Conservation (phyloP, 2,888 invertebrate genomes). For the Ferrisia virgata region DNA sequence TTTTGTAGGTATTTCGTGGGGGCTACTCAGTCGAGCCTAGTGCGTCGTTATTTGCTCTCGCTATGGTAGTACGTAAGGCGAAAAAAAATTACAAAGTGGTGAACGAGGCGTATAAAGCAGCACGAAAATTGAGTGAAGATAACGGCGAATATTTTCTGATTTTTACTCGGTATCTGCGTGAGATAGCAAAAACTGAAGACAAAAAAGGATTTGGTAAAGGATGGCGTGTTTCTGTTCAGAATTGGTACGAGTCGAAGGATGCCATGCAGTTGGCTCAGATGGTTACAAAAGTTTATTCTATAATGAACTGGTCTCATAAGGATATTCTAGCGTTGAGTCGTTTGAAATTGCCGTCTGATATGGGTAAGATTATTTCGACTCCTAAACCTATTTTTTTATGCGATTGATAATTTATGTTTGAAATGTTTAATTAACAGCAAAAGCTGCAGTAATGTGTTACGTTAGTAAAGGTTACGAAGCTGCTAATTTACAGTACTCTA, state of each 20-base stretch:
- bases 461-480: not conserved
- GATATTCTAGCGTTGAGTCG: constrained; percentile 44
- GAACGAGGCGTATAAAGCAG: constrained; percentile 39
- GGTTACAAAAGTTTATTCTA: constrained; percentile 16
- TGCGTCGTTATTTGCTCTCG: constrained; percentile 31
- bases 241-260: constrained; percentile 46
- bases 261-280: constrained; percentile 36
- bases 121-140: constrained; percentile 36
- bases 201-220: constrained; percentile 42
- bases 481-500: not conserved
- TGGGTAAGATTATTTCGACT: constrained; percentile 43
- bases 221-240: constrained; percentile 38
- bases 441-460: constrained; percentile 27
- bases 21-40: constrained; percentile 29
- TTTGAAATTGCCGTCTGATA: constrained; percentile 29
- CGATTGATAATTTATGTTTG: no score
- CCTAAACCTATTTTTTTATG: no score
- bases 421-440: not conserved
- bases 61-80: constrained; percentile 24
- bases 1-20: constrained; percentile 1
- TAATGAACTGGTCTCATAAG: constrained; percentile 42
- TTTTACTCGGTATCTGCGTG: constrained; percentile 24
- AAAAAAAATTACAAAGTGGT: not conserved
- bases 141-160: constrained; percentile 22
- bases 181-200: constrained; percentile 19